phyloP scores from a whole-genome alignment of 1,140 invertebrate species.

The Drosophila nigromelanica region DNA sequence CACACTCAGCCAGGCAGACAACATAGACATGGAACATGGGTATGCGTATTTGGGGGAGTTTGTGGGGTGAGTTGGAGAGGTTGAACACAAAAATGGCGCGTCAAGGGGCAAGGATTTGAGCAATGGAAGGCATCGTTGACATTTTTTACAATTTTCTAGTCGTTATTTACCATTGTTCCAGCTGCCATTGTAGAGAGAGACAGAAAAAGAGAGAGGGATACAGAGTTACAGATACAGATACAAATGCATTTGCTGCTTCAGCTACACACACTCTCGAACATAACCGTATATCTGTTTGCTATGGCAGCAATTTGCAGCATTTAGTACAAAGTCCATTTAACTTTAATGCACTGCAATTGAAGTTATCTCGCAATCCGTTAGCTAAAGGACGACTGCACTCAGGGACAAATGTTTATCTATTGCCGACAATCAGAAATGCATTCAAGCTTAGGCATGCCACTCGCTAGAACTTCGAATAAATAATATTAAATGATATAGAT shows the following conservation, averaged over 20 bases:
- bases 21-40: conserved; percentile 5
- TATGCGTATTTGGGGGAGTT: conserved; percentile 10
- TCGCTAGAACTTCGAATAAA: conserved; percentile 1
- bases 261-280: conserved; percentile 2
- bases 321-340: conserved; percentile 73
- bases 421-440: conserved; percentile 48
- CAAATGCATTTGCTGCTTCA: conserved; percentile 18
- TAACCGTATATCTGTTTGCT: conserved; percentile 45
- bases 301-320: conserved; percentile 75
- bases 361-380: conserved; percentile 24
- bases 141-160: conserved; percentile 81
- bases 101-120: conserved; percentile 68
- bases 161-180: conserved; percentile 80
- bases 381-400: conserved; percentile 17
- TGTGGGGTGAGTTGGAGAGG: background rate
- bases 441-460: conserved; percentile 22
- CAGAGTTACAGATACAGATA: conserved; percentile 14
- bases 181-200: conserved; percentile 42
- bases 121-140: conserved; percentile 70
- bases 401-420: conserved; percentile 38
- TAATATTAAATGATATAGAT: background rate
- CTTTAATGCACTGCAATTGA: conserved; percentile 69
- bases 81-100: conserved; percentile 61
- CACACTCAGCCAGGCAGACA: background rate
- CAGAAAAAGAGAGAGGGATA: background rate